A percentile compares a stretch with the other conserved stretches of the same genome.
phyloP scores from a whole-genome alignment of 2,113 vertebrate genomes.

The Brachirus orientalis region DNA sequence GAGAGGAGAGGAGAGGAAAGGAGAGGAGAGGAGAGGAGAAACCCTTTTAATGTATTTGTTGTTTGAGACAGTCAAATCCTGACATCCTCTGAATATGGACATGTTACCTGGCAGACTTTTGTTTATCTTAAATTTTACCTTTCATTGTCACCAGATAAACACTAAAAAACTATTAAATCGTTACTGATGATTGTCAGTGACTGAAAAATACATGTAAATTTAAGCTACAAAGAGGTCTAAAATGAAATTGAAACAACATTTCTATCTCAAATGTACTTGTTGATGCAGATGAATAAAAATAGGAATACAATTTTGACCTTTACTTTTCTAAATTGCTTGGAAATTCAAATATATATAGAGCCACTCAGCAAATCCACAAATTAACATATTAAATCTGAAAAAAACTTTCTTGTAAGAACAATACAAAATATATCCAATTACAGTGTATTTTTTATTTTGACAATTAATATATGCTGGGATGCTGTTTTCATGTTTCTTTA shows the following conservation, averaged over 20 bases:
- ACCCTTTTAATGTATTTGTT: too few relatives aligned
- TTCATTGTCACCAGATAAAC: constrained; percentile 15
- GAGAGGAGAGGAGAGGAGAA: neutral
- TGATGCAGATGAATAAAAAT: too few relatives aligned
- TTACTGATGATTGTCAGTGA: constrained; percentile 17
- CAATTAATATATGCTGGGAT: neutral
- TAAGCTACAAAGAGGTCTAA: neutral
- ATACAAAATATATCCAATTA: constrained; percentile 1
- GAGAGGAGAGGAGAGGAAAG: too few relatives aligned
- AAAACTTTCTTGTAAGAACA: neutral
- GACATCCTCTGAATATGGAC: constrained; percentile 3
- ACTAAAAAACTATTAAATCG: too few relatives aligned
- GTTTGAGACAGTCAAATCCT: neutral
- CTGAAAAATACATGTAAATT: constrained; percentile 1
- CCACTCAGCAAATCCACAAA: neutral
- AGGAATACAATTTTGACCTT: too few relatives aligned
- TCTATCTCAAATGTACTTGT: too few relatives aligned
- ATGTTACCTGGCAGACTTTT: neutral
- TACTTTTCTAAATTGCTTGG: too few relatives aligned
- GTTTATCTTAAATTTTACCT: constrained; percentile 2
- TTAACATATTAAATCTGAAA: too few relatives aligned
- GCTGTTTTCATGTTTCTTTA: neutral
- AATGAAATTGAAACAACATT: neutral
- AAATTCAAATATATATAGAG: neutral
- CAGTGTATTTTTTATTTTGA: neutral